phyloP scores from a whole-genome alignment of 2,113 vertebrate species.

The Lampris megalopsis region DNA sequence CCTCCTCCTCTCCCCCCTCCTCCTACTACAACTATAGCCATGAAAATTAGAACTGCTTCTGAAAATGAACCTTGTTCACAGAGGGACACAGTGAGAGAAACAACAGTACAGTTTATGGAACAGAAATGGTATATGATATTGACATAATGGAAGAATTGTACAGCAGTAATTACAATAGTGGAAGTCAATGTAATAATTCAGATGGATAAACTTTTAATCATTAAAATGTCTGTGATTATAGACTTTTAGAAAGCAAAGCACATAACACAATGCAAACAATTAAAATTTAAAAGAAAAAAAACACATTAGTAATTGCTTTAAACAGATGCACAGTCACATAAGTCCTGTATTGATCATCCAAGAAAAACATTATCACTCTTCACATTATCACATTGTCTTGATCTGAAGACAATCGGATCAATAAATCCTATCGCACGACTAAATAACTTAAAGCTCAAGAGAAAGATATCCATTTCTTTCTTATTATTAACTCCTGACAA shows the following conservation, averaged over 20 bases:
- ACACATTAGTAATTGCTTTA: too few relatives aligned
- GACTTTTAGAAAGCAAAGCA: too few relatives aligned
- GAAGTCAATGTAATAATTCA: neutral
- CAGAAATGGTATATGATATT: neutral
- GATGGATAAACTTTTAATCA: slow-evolving; percentile 12
- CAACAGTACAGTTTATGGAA: neutral
- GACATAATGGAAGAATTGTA: neutral
- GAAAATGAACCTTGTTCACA: slow-evolving; percentile 50
- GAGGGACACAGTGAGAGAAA: slow-evolving; percentile 24
- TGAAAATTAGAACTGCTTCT: slow-evolving; percentile 54
- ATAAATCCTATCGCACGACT: too few relatives aligned
- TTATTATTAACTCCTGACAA: neutral
- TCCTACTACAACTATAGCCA: slow-evolving; percentile 58
- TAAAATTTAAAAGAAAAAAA: too few relatives aligned
- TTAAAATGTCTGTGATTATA: neutral
- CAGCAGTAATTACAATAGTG: slow-evolving; percentile 2
- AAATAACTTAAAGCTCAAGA: too few relatives aligned
- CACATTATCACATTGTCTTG: too few relatives aligned
- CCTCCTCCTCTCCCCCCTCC: slow-evolving; percentile 47
- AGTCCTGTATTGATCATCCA: too few relatives aligned
- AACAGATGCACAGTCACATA: too few relatives aligned
- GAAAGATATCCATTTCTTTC: neutral
- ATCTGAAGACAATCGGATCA: too few relatives aligned
- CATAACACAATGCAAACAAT: too few relatives aligned
- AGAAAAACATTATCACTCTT: too few relatives aligned